phyloP scores from a whole-genome alignment of 2,797 vertebrate species.

The Myotis pilosus region DNA sequence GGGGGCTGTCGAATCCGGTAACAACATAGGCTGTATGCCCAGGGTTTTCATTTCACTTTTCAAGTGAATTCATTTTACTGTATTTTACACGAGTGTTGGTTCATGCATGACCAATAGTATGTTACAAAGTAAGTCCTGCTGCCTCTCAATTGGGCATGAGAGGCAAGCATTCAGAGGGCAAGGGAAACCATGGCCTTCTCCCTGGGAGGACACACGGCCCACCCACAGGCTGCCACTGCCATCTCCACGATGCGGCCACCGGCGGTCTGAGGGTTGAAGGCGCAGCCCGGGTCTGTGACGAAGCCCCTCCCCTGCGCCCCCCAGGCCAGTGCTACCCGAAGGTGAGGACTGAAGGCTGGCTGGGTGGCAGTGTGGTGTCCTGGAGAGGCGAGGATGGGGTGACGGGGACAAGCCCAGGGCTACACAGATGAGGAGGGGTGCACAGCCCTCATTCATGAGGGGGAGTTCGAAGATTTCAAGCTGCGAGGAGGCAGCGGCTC shows the following conservation, averaged over 20 bases:
- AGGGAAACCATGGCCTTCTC: background rate
- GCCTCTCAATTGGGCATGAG: background rate
- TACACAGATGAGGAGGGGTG: accelerated
- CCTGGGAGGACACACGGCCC: no score
- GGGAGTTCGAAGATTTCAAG: background rate
- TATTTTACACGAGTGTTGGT: background rate
- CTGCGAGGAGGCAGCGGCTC: no score
- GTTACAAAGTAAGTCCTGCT: background rate
- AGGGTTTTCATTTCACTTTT: background rate
- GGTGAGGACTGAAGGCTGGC: background rate
- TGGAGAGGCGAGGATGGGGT: background rate
- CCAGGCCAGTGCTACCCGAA: background rate
- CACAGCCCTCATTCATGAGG: background rate
- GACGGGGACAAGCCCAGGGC: background rate
- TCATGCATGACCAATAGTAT: background rate
- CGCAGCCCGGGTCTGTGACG: no score
- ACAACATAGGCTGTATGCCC: background rate
- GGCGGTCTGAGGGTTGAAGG: background rate
- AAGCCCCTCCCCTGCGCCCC: background rate
- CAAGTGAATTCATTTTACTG: background rate
- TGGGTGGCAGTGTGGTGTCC: no score
- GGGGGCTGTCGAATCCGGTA: no score
- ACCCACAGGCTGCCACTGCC: background rate
- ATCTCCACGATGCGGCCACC: no score
- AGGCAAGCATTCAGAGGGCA: background rate